These are phyloP conservation scores for Ennomos quercinarius DNA, from an alignment of 2,888 invertebrate species.

Conservation along the genomic window DNA sequence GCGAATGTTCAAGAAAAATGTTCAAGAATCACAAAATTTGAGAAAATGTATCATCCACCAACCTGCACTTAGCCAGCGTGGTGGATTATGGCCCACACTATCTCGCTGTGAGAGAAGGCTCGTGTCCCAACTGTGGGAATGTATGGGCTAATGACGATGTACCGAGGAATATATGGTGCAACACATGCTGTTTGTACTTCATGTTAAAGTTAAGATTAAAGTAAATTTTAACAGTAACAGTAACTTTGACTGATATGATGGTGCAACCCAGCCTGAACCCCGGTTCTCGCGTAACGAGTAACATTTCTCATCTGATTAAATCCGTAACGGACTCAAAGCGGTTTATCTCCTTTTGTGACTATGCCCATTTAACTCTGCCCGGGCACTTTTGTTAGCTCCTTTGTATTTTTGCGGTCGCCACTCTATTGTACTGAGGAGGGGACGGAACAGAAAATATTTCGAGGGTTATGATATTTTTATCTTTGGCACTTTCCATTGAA, in stretches of 20 bases:
- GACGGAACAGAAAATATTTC: conserved; percentile 1
- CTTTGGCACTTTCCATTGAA: background rate
- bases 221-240: background rate
- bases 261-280: background rate
- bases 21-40: too few relatives aligned
- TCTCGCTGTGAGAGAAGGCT: too few relatives aligned
- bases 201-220: too few relatives aligned
- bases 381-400: conserved; percentile 15
- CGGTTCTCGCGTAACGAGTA: conserved; percentile 21
- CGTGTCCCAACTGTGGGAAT: too few relatives aligned
- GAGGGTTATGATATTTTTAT: background rate
- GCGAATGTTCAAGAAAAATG: too few relatives aligned
- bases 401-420: conserved; percentile 6
- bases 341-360: conserved; percentile 33
- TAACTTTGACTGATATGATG: conserved; percentile 2
- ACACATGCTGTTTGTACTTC: too few relatives aligned
- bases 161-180: too few relatives aligned
- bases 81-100: too few relatives aligned
- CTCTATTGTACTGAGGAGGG: conserved; percentile 9
- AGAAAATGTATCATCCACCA: too few relatives aligned
- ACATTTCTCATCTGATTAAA: conserved; percentile 41
- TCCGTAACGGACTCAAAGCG: conserved; percentile 18
- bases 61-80: too few relatives aligned
- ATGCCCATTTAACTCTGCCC: conserved; percentile 4
- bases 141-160: too few relatives aligned